Base-by-base conservation (phyloP, 2,797 vertebrate genomes). In the Balearica regulorum region DNA sequence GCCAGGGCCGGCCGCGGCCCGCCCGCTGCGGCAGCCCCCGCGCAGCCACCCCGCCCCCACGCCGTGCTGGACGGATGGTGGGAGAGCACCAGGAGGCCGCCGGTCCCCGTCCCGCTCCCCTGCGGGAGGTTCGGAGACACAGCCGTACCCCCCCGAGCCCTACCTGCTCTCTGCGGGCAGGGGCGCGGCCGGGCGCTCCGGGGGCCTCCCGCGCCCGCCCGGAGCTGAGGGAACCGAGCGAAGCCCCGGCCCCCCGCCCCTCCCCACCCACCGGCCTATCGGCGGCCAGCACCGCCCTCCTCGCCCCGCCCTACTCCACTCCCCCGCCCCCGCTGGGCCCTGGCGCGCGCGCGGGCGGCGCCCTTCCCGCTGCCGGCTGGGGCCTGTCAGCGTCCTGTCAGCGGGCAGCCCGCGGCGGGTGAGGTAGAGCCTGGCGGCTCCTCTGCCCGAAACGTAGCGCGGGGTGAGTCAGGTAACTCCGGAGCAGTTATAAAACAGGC, bases 331-430 rank as follows among this genome's bases (percentile, higher is more conserved):
- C 43, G 13, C 29, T 20, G 41, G 13, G 39, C 24, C 44, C 48
- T 49, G 48, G 48, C 48, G 48, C 37, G 48, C 37, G 48, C 22
- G 37, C 12, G 12, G 43, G 26, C 19, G 49, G 35, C 48, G 48
- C 48, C 48, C 6, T 13, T 13, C 25, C 25, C 14, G 14, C 51
- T 9, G 55, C 19, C 13, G 55, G 41, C 21, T 5, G 5, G 21
- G 22, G 64, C 43, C 12, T 16, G 35, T 37, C 21, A 13, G 31
- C 9, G 19, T 3, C 5, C 18, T 3, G 35, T 19, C 28, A 11
- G 48, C 13, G 24, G 17, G n/a, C 5, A 7, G 39, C 37, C 22
- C 9, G 26, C n/a, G 3, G 6, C 7, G 54, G 33, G 25, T 0
- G 12, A 4, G 55, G 21, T 10, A 2, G 46, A 2, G 17, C 7